Conservation (phyloP, 2,797 vertebrate genomes). For the Myotis myotis region DNA sequence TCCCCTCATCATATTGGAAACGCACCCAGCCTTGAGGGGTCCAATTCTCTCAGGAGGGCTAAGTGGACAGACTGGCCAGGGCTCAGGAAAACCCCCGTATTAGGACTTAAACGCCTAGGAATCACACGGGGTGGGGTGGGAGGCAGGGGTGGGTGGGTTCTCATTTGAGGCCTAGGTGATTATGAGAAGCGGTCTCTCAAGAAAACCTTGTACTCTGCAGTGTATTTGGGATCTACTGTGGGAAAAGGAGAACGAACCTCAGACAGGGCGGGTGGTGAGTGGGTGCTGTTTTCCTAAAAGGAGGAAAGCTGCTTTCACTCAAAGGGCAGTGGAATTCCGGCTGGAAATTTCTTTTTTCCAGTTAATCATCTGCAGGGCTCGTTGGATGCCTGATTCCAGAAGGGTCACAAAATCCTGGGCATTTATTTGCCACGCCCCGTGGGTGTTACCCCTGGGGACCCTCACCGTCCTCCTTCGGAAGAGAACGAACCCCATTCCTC, state of each 20-base stretch:
- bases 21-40: neutral
- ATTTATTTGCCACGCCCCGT: constrained; percentile 50
- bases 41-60: neutral
- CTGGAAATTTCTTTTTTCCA: constrained; percentile 31
- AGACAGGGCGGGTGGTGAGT: neutral
- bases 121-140: neutral
- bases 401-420: constrained; percentile 53
- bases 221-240: neutral
- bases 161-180: neutral
- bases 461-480: constrained; percentile 1
- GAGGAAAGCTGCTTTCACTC: neutral
- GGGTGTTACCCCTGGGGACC: neutral
- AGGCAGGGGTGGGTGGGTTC: no score
- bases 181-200: neutral
- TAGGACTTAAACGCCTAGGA: neutral
- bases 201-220: neutral
- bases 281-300: neutral
- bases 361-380: constrained; percentile 13
- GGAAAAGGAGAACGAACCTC: neutral
- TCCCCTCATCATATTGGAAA: neutral
- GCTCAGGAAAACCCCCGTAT: neutral
- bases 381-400: constrained; percentile 15
- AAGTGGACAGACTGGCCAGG: neutral
- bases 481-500: constrained; percentile 42
- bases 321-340: neutral